Evolutionary conservation across 1,140 invertebrate species (phyloP).

Genomic region (Thaumatotibia leucotreta): DNA sequence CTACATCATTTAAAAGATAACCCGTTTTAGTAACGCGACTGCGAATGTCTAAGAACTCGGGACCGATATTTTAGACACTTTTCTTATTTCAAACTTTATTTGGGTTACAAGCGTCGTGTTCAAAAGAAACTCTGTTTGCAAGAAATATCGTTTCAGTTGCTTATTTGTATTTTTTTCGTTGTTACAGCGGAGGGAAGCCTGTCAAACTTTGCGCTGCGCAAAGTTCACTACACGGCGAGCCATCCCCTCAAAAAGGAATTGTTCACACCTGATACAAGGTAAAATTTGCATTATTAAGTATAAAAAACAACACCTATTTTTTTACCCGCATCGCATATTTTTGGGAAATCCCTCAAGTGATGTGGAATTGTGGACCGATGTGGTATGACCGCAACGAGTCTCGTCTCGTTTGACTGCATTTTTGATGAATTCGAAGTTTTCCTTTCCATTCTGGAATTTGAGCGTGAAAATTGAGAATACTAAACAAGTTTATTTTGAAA

Average conservation of each 20-base stretch:
- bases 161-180: conserved; percentile 47
- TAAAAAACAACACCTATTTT: not conserved
- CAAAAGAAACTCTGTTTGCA: not conserved
- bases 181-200: conserved; percentile 91
- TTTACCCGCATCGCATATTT: not conserved
- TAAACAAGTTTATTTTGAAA: too few species aligned
- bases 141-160: conserved; percentile 1
- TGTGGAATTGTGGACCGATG: too few species aligned
- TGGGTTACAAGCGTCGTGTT: not conserved
- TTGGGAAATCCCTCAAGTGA: conserved; percentile 1
- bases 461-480: not conserved
- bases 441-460: not conserved
- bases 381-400: not conserved
- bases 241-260: conserved; percentile 81
- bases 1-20: not conserved
- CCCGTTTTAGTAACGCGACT: not conserved
- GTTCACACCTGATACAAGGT: conserved; percentile 82
- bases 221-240: conserved; percentile 83
- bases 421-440: not conserved
- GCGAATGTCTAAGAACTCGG: not conserved
- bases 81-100: not conserved
- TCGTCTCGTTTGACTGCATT: not conserved
- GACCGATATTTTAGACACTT: not conserved
- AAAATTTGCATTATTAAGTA: conserved; percentile 24
- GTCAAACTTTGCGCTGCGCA: conserved; percentile 85